These are phyloP conservation scores for Hymenochirus boettgeri DNA, from an alignment of 2,113 vertebrate species.

Conservation along the genomic window DNA sequence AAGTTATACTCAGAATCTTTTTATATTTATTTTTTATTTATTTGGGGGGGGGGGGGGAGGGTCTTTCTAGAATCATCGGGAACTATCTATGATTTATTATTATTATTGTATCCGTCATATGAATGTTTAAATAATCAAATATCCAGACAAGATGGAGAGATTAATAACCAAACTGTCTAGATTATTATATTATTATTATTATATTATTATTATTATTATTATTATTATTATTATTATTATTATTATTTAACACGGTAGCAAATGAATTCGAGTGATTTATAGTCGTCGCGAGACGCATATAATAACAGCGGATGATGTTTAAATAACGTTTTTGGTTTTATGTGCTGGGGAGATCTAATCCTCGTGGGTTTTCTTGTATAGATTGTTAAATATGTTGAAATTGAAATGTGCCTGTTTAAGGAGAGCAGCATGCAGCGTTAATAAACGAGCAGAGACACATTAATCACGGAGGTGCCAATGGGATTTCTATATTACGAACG, in stretches of 20 bases:
- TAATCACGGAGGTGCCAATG: conserved; percentile 12
- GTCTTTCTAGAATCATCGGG: not conserved
- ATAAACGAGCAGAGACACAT: conserved; percentile 12
- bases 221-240: no score
- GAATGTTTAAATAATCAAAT: conserved; percentile 16
- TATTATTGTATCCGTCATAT: not conserved
- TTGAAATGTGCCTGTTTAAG: conserved; percentile 14
- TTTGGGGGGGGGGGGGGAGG: not conserved
- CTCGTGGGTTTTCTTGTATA: conserved; percentile 4
- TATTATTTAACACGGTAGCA: no score
- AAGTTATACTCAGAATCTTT: not conserved
- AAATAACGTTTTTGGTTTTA: conserved; percentile 16
- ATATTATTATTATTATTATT: no score
- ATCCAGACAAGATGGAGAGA: no score
- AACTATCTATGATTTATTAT: conserved; percentile 1
- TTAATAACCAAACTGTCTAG: not conserved
- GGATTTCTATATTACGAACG: not conserved
- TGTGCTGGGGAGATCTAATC: conserved; percentile 12
- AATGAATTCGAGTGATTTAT: conserved; percentile 28
- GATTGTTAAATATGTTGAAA: no score
- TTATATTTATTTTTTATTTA: not conserved
- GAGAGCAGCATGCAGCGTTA: not conserved
- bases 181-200: no score
- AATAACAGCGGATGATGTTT: conserved; percentile 23
- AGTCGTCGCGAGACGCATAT: conserved; percentile 1